Evolutionary conservation across 2,888 invertebrate genomes (phyloP), one percentile per base, ranked within the genome.

Genomic region (Anarsia innoxiella): DNA sequence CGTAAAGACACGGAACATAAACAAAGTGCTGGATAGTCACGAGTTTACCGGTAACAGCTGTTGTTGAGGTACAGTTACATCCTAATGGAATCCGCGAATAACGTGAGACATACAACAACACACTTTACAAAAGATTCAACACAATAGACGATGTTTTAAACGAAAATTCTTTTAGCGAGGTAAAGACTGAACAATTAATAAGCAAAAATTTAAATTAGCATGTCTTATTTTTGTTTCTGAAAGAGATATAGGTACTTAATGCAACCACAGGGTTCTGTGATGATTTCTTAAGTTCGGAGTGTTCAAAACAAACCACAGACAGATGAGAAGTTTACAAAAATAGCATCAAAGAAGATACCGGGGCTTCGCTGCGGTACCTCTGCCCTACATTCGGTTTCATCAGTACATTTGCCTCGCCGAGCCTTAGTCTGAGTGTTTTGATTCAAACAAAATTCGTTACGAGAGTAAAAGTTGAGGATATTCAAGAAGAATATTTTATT

Each of bases 341-440:
- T 82, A 79, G 70, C 72, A 70, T 72, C 71, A 68, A 72, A 69
- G 67, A 57, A 61, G n/a, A n/a, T n/a, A 60, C 62, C 64, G 58
- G 60, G 62, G 56, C 57, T 46, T 48, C 55, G 56, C 19, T 53
- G 62, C 58, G 68, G 60, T 69, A 66, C 66, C 65, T 70, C 59
- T 74, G 75, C 56, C 79, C 76, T 73, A 79, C 61, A 72, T 79
- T 65, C 54, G 23, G 45, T 13, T 35, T 15, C 2, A 59, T 48
- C 41, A 49, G 67, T 57, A 51, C 58, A 52, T 61, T 62, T 60
- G 58, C 59, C 58, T 51, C 45, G 45, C 47, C 44, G 31, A 56
- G 50, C 56, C 60, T 62, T n/a, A n/a, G n/a, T n/a, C n/a, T n/a
- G n/a, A n/a, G n/a, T n/a, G n/a, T n/a, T n/a, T n/a, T n/a, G n/a